Evolutionary conservation across 2,888 invertebrate species (phyloP).

Genomic region (Shargacucullia verbasci): DNA sequence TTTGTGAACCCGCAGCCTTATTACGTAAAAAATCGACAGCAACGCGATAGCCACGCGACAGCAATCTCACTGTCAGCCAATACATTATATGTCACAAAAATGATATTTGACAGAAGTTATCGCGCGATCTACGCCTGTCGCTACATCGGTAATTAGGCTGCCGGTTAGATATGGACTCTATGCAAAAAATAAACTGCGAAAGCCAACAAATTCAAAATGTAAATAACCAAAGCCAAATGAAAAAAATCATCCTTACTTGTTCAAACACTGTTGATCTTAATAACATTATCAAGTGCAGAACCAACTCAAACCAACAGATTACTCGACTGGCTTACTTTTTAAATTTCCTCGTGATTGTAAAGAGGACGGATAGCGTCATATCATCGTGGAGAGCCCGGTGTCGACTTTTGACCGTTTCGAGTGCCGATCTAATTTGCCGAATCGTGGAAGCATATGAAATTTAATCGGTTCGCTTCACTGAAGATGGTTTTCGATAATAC

Average conservation of each 20-base stretch:
- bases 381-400: slow-evolving; percentile 78
- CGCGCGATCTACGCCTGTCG: too few relatives aligned
- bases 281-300: slow-evolving; percentile 62
- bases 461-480: slow-evolving; percentile 74
- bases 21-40: too few relatives aligned
- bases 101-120: too few relatives aligned
- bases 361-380: slow-evolving; percentile 71
- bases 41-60: too few relatives aligned
- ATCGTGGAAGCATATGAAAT: slow-evolving; percentile 86
- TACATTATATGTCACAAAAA: too few relatives aligned
- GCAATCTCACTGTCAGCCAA: too few relatives aligned
- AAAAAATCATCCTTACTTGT: slow-evolving; percentile 40
- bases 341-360: slow-evolving; percentile 75
- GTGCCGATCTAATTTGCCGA: slow-evolving; percentile 87
- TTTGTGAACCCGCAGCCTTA: not conserved
- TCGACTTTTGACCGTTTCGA: slow-evolving; percentile 87
- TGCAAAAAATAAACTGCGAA: slow-evolving; percentile 7
- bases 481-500: slow-evolving; percentile 48
- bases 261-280: slow-evolving; percentile 43
- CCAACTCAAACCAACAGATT: slow-evolving; percentile 49
- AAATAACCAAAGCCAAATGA: slow-evolving; percentile 38
- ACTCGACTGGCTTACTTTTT: slow-evolving; percentile 67
- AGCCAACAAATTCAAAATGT: slow-evolving; percentile 16
- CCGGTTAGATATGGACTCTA: not conserved
- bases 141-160: too few relatives aligned